Evolutionary conservation across 1,140 invertebrate genomes (phyloP), one percentile per base, ranked within the genome.

Genomic region (Calycopis cecrops): DNA sequence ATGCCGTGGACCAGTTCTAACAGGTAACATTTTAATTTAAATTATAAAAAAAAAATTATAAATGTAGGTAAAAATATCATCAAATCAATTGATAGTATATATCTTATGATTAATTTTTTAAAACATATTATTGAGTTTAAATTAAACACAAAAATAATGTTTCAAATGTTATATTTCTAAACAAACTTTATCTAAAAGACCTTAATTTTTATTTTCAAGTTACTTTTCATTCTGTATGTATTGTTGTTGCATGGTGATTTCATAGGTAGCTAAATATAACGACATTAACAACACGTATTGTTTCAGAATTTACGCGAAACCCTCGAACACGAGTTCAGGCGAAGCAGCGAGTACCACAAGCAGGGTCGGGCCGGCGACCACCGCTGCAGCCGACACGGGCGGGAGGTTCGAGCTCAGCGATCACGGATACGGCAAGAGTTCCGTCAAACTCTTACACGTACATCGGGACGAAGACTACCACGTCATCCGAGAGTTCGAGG

Each of bases 391-490:
- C 4, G 84, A 87, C 54, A 67, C 71, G 3, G 78, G 79, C 10
- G 85, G 85, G 38, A 73, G 80, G 9, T 93, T 92, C 63, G 88
- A 90, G 70, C 88, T 94, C 37, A 90, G 90, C 48, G 88, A 92
- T 59, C 88, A 91, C 49, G 91, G 92, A 9, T 95, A 94, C 74
- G 94, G 94, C 17, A 95, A 95, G 79, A 91, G 92, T 82, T 87
- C 88, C 52, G 92, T 95, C 0, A 94, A 94, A 71, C 80, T 95
- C 0, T 79, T 94, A 8, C 90, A 94, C 68, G 90, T 95, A 7
- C 83, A 89, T 38, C 89, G 92, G 10, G 88, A 93, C 44, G 91
- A 91, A 11, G 75, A 88, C 0, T 87, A 88, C 53, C 93, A 94
- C 69, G 88, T 89, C 57, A 92, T 94, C 52, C 89, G 92, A 48